These are phyloP conservation scores for Limnephilus rhombicus DNA, from an alignment of 2,888 invertebrate species.

Conservation along the genomic window DNA sequence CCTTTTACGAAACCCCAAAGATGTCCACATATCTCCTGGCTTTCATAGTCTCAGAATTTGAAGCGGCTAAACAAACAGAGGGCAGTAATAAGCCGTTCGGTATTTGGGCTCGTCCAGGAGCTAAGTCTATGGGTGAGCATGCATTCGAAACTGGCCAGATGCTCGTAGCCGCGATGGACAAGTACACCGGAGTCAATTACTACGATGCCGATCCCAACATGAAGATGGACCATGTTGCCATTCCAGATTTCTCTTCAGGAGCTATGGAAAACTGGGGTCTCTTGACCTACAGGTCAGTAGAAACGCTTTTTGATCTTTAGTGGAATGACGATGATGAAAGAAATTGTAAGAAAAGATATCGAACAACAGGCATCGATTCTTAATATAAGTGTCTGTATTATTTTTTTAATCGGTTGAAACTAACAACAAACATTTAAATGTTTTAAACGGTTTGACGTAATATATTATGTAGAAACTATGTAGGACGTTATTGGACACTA, in stretches of 20 bases:
- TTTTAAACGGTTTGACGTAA: no score
- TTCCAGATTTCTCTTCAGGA: constrained; percentile 87
- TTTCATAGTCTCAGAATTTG: constrained; percentile 88
- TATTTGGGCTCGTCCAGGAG: constrained; percentile 73
- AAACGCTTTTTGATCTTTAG: neutral
- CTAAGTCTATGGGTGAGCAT: constrained; percentile 73
- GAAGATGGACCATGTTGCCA: constrained; percentile 84
- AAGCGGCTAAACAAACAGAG: constrained; percentile 67
- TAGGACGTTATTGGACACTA: no score
- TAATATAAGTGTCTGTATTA: no score
- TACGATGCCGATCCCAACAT: constrained; percentile 73
- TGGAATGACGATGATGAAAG: neutral
- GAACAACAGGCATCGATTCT: no score
- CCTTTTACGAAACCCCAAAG: constrained; percentile 79
- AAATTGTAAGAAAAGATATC: no score
- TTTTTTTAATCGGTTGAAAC: no score
- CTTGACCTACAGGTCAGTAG: constrained; percentile 82
- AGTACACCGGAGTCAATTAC: constrained; percentile 77
- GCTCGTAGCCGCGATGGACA: constrained; percentile 75
- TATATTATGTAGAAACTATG: no score
- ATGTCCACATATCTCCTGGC: constrained; percentile 92
- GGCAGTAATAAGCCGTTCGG: constrained; percentile 65
- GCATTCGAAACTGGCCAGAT: constrained; percentile 73
- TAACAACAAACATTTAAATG: no score
- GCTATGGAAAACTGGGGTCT: constrained; percentile 94